Evolutionary conservation across 1,140 invertebrate genomes (phyloP).

Genomic region (Drosophila jambulina): DNA sequence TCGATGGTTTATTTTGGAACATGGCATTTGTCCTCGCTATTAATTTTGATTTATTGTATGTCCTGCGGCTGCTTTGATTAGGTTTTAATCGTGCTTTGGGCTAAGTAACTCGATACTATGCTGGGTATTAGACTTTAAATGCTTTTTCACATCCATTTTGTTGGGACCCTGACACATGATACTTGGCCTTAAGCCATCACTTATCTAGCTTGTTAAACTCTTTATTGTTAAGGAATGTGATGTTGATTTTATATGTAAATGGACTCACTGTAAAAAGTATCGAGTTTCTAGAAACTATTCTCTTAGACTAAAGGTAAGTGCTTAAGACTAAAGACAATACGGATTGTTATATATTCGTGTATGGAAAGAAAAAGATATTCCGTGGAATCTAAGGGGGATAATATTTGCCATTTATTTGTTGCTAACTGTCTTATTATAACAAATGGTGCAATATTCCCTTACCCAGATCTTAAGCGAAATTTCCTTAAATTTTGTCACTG

Average conservation of each 20-base stretch:
- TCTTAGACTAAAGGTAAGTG: too few relatives aligned
- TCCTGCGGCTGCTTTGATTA: constrained; percentile 3
- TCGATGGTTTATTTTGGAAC: constrained; percentile 30
- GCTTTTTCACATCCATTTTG: not conserved
- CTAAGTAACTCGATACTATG: not conserved
- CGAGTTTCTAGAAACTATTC: too few relatives aligned
- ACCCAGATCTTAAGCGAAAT: too few relatives aligned
- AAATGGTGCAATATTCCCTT: not conserved
- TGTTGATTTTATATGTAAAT: not conserved
- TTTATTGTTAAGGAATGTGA: not conserved
- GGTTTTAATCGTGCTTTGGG: constrained; percentile 52
- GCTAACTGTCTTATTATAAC: too few relatives aligned
- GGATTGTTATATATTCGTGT: too few relatives aligned
- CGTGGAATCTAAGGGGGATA: not conserved
- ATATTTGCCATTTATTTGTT: not conserved
- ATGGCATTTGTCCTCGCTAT: constrained; percentile 27
- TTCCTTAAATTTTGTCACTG: not conserved
- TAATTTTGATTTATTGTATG: constrained; percentile 36
- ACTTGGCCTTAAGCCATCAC: not conserved
- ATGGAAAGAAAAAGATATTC: too few relatives aligned
- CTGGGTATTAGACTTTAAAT: not conserved
- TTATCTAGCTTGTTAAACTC: not conserved
- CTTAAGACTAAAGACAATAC: too few relatives aligned
- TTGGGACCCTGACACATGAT: not conserved
- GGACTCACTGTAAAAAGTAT: too few relatives aligned